Evolutionary conservation across 2,797 vertebrate species (phyloP), one percentile per base, ranked within the genome.

Genomic region (Acanthurus lineatus): DNA sequence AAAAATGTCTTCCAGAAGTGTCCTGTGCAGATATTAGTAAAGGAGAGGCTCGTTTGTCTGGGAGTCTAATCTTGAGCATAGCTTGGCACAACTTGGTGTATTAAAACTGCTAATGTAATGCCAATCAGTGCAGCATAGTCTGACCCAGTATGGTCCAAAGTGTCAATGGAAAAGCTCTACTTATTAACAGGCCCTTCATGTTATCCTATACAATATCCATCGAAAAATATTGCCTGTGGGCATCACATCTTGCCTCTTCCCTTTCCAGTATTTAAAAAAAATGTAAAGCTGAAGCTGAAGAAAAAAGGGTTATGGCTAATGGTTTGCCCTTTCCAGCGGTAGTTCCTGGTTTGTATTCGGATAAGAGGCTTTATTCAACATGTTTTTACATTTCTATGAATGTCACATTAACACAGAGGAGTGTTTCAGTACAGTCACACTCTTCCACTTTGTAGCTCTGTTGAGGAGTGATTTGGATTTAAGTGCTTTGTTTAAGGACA

Each of bases 401-500:
- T 70, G n/a, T 56, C 19, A n/a, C 6, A 49, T 45, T 40, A 22
- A 53, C 22, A 61, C 40, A 17, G 44, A 28, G 35, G 12, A 68
- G 25, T 35, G 28, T 62, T 59, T 62, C 0, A 67, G 11, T 19
- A 42, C 12, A 65, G 8, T 25, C 22, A 42, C 32, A 49, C 71
- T 77, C 6, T 57, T 32, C 44, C 40, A 38, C 20, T 51, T 28
- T 58, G 45, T 2, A 9, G 12, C 9, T 60, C 35, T 20, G 10
- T 17, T 25, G 35, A 14, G 0, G 16, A 62, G 47, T 59, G 7
- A 70, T 64, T 35, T 35, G 0, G 42, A 44, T 28, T 53, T 2
- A 35, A 49, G 54, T 61, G 49, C 17, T 76, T 57, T 73, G 20
- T 73, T 48, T 56, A 59, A 69, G 57, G 25, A 64, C 51, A 60